phyloP scores from a whole-genome alignment of 2,113 vertebrate species.

The Rhabdomys dilectus region DNA sequence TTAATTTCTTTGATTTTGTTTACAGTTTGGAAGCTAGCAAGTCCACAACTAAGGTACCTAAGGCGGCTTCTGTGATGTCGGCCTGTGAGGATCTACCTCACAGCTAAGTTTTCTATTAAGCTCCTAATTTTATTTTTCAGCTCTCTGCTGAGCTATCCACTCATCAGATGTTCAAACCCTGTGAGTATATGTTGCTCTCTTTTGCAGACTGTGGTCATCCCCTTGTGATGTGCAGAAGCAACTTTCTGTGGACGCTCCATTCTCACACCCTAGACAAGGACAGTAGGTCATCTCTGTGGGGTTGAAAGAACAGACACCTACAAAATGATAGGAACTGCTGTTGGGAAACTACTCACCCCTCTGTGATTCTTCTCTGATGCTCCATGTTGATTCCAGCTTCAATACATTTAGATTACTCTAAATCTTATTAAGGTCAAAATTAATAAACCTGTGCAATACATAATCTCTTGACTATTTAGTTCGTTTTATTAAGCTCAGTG shows the following conservation, averaged over 20 bases:
- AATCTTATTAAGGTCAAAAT: not conserved
- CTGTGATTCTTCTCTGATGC: not conserved
- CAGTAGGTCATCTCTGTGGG: no score
- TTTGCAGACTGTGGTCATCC: not conserved
- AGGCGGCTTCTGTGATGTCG: not conserved
- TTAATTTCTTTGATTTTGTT: not conserved
- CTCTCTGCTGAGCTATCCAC: not conserved
- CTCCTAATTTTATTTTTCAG: not conserved
- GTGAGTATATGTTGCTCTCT: not conserved
- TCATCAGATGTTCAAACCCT: no score
- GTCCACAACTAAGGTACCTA: not conserved
- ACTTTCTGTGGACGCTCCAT: not conserved
- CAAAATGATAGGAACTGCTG: not conserved
- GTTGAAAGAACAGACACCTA: not conserved
- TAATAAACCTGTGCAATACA: not conserved
- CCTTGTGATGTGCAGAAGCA: not conserved
- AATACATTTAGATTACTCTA: not conserved
- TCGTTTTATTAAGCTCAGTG: not conserved
- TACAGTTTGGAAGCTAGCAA: not conserved
- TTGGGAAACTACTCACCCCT: not conserved
- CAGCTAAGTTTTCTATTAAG: not conserved
- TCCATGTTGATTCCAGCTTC: not conserved
- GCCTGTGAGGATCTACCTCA: not conserved
- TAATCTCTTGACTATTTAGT: not conserved
- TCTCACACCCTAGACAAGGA: not conserved